A percentile compares a stretch with the other conserved stretches of the same genome.
phyloP scores from a whole-genome alignment of 2,113 vertebrate genomes.

The Dicentrarchus labrax region DNA sequence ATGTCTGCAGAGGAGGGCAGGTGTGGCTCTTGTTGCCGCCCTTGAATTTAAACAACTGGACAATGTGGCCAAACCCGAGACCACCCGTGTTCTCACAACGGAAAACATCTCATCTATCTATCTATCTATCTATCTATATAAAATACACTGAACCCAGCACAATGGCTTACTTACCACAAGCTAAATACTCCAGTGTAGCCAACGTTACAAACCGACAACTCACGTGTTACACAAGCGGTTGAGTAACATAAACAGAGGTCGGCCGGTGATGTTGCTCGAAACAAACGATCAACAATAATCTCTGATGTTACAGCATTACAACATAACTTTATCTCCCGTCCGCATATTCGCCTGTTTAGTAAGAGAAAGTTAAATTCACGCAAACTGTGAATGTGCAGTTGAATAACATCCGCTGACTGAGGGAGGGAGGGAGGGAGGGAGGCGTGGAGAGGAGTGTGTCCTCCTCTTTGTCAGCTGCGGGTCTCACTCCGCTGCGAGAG shows the following conservation, averaged over 20 bases:
- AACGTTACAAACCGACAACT: fast-evolving
- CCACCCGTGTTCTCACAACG: neutral
- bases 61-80: conserved; percentile 22
- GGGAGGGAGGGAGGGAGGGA: neutral
- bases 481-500: neutral
- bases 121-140: no score
- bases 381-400: neutral
- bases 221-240: conserved; percentile 33
- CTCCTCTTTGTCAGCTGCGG: neutral
- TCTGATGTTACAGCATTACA: no score
- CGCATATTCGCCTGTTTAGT: no score
- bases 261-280: neutral
- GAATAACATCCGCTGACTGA: neutral
- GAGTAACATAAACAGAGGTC: conserved; percentile 12
- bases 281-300: neutral
- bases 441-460: conserved; percentile 6
- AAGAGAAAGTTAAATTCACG: neutral
- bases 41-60: neutral
- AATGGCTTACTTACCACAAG: neutral
- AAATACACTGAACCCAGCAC: neutral
- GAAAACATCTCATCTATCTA: conserved; percentile 39
- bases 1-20: conserved; percentile 15
- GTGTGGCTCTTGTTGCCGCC: neutral
- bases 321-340: no score
- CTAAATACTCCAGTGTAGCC: fast-evolving